A percentile compares a stretch with the other conserved stretches of the same genome.
phyloP scores from a whole-genome alignment of 2,888 invertebrate species.

The Pristionchus mayeri region DNA sequence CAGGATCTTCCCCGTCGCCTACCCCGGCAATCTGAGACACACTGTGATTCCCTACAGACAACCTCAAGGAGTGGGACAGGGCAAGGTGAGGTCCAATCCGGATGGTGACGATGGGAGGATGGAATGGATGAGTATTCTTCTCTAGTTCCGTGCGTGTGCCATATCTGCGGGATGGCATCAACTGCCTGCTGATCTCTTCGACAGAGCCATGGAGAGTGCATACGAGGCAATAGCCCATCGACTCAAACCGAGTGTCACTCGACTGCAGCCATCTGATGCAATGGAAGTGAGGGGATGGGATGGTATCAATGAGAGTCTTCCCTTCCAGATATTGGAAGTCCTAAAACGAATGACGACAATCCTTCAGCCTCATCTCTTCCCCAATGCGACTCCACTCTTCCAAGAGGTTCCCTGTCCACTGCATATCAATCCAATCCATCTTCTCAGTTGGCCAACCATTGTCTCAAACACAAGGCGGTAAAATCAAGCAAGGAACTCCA shows the following conservation, averaged over 20 bases:
- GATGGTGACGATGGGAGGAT: not conserved
- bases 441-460: not conserved
- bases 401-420: not conserved
- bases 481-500: not conserved
- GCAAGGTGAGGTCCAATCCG: constrained; percentile 22
- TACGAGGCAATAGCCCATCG: not conserved
- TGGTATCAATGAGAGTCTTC: no score
- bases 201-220: constrained; percentile 22
- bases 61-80: constrained; percentile 25
- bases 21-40: not conserved
- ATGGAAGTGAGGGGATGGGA: not conserved
- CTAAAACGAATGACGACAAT: not conserved
- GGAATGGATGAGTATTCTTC: not conserved
- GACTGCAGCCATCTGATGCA: not conserved
- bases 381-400: not conserved
- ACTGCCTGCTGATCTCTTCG: constrained; percentile 38
- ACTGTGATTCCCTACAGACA: not conserved
- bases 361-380: not conserved
- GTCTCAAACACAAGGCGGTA: not conserved
- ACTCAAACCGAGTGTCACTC: not conserved
- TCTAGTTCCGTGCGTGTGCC: constrained; percentile 20
- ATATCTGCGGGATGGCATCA: not conserved
- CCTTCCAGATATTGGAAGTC: not conserved
- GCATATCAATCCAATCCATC: not conserved
- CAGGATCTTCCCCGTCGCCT: constrained; percentile 14